Base-by-base conservation (phyloP, 1,140 invertebrate genomes). In the Trichomalopsis sarcophagae region DNA sequence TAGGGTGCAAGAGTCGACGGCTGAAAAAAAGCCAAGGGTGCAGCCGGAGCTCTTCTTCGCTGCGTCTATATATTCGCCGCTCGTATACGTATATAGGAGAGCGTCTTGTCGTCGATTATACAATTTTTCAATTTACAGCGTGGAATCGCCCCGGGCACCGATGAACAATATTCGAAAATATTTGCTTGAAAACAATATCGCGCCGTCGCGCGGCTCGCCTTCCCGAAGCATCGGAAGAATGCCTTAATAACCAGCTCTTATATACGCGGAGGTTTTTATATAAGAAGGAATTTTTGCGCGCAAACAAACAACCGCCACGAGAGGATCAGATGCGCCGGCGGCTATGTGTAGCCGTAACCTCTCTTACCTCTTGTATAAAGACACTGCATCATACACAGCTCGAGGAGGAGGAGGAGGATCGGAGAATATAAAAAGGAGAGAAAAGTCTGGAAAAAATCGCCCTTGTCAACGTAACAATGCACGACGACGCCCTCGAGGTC, bases 381-480 rank as follows among this genome's bases (percentile, higher is more conserved):
- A 62, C 55, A 62, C 55, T 62, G 14, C 14, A 50, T 50, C 47
- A 50, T 50, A 50, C 13, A 21, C 47, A 21, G 17, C 55, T 21
- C 17, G 55, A 62, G 40, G 40, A 44, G 40, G 40, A 44, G 40
- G 55, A 62, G 21, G 55, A 62, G 17, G 17, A 62, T 62, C 17
- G 21, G 6, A 62, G 40, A 44, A 44, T 44, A n/a, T 62, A 23
- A 33, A 62, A n/a, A 79, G 23, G 30, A 36, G 17, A 14, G 14
- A 21, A 62, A n/a, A 62, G 55, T 62, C 14, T 5, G 6, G 21
- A 36, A 36, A 33, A 55, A 44, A 81, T 44, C 6, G 79, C 17
- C 33, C 79, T 81, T 81, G 79, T 81, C 79, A 81, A 79, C 77
- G 50, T 81, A 81, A 81, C 79, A 81, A 81, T 81, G 79, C 79